These are phyloP conservation scores for Eupithecia insigniata DNA, from an alignment of 2,888 invertebrate genomes.

Conservation along the genomic window DNA sequence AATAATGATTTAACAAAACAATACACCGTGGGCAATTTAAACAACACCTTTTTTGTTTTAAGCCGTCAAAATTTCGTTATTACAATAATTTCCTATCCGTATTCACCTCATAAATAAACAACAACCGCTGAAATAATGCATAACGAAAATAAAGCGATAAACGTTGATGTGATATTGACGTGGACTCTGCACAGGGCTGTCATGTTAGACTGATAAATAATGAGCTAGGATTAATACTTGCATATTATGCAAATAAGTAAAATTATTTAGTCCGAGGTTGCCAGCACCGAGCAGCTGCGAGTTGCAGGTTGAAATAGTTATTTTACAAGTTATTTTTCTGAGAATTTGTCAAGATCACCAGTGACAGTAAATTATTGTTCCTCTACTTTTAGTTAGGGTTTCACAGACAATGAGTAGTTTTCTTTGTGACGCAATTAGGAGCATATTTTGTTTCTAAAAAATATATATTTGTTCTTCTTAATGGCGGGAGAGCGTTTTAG, in stretches of 20 bases:
- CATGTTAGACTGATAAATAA: conserved; percentile 1
- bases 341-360: not conserved
- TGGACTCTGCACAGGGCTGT: conserved; percentile 13
- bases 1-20: conserved; percentile 12
- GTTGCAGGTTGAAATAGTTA: no score
- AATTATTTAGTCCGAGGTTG: not conserved
- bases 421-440: not conserved
- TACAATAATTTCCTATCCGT: conserved; percentile 30
- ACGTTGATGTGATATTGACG: conserved; percentile 40
- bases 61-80: conserved; percentile 26
- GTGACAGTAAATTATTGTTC: not conserved
- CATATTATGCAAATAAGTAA: not conserved
- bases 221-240: not conserved
- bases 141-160: conserved; percentile 36
- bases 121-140: conserved; percentile 40
- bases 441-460: not conserved
- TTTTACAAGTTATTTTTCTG: not conserved
- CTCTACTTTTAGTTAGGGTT: not conserved
- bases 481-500: not conserved
- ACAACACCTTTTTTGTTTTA: conserved; percentile 23
- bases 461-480: not conserved
- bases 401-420: not conserved
- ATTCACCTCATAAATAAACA: conserved; percentile 45
- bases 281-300: no score
- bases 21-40: conserved; percentile 14